phyloP scores from a whole-genome alignment of 2,797 vertebrate genomes.

The Falco cherrug region DNA sequence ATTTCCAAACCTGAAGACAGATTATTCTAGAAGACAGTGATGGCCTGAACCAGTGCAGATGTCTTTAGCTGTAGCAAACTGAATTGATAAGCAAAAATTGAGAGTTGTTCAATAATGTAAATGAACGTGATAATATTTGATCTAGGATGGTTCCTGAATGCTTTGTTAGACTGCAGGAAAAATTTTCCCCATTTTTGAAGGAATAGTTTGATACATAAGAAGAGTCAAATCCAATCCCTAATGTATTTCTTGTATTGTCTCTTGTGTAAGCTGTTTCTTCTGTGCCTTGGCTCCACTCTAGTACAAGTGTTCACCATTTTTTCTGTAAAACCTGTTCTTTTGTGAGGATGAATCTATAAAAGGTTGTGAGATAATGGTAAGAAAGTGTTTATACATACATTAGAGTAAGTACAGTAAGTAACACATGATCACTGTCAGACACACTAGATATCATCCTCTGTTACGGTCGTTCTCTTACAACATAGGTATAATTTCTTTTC shows the following conservation, averaged over 20 bases:
- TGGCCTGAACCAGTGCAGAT: background rate
- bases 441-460: background rate
- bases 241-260: background rate
- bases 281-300: background rate
- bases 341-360: background rate
- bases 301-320: background rate
- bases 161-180: background rate
- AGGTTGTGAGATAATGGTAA: background rate
- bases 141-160: background rate
- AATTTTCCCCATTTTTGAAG: background rate
- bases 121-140: background rate
- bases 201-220: background rate
- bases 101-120: background rate
- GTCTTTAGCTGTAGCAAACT: background rate
- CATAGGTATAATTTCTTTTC: background rate
- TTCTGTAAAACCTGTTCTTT: background rate
- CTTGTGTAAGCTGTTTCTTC: background rate
- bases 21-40: background rate
- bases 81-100: background rate
- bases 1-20: background rate
- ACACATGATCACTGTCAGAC: background rate
- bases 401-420: background rate
- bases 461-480: background rate
- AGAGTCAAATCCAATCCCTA: background rate
- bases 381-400: background rate